Evolutionary conservation across 2,113 vertebrate genomes (phyloP), one percentile per base, ranked within the genome.

Genomic region (Probosciger aterrimus): DNA sequence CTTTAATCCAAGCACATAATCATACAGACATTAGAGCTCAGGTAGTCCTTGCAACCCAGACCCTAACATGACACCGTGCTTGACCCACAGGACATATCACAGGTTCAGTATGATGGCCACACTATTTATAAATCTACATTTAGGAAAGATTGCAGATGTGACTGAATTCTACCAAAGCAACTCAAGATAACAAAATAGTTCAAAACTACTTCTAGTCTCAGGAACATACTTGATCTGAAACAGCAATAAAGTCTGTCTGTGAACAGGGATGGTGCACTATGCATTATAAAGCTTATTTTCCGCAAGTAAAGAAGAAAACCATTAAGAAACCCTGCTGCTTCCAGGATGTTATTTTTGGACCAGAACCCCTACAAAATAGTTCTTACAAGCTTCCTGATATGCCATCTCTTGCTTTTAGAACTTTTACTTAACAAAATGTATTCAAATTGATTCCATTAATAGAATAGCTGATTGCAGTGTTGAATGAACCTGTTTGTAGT

Each of bases 391-490:
- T 64, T 92, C 65, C 46, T 87, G 73, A 86, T 75, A 79, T 5
- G n/a, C n/a, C 22, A 62, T 68, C 11, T 85, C 65, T 79, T 93
- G 73, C 43, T 93, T 92, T 94, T 82, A 90, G 35, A 78, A 65
- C 33, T 84, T 74, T 69, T 28, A 93, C 73, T 92, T 91, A 82
- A 89, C 65, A 47, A 60, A 60, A 94, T 93, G 71, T 88, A 95
- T 96, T 96, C 93, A 90, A 83, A 93, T 92, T 79, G 73, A 93
- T 96, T 89, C 95, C 74, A 91, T 86, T 94, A 96, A 87, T 70
- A 93, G 86, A 94, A 91, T 11, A 93, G 74, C 52, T 97, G 93
- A 96, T 93, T 96, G 88, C 90, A n/a, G 49, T 33, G 57, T 35
- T 93, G 88, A 92, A 96, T 87, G 77, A 97, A 94, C 69, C 69